A percentile compares a stretch with the other conserved stretches of the same genome.
phyloP scores from a whole-genome alignment of 2,113 vertebrate species.

The Fregetta grallaria region DNA sequence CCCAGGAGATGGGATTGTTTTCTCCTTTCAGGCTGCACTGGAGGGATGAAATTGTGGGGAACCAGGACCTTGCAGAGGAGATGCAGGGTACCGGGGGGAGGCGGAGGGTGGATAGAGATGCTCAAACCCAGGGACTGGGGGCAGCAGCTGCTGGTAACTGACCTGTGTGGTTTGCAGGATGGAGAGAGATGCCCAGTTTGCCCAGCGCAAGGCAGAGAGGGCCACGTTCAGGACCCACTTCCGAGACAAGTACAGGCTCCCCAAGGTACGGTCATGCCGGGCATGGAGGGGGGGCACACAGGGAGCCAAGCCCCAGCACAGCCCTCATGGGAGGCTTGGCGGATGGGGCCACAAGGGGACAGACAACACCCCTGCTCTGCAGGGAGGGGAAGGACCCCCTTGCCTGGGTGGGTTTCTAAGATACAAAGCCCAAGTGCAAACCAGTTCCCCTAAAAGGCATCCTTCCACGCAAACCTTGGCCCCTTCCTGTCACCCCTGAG shows the following conservation, averaged over 20 bases:
- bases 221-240: slow-evolving; percentile 93
- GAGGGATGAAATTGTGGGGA: neutral
- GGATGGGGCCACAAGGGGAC: neutral
- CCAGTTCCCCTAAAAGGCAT: neutral
- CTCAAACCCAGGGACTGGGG: fast-evolving
- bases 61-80: neutral
- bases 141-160: neutral
- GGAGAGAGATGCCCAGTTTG: slow-evolving; percentile 90
- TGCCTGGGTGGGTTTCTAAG: neutral
- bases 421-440: neutral
- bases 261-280: slow-evolving; percentile 80
- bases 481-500: neutral
- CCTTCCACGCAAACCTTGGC: neutral
- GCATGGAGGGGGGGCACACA: fast-evolving
- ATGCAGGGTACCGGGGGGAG: neutral
- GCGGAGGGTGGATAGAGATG: neutral
- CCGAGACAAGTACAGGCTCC: slow-evolving; percentile 92
- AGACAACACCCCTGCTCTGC: too few relatives aligned
- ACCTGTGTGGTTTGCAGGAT: slow-evolving; percentile 70
- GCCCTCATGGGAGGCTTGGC: too few relatives aligned
- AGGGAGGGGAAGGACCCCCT: neutral
- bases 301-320: neutral
- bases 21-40: neutral
- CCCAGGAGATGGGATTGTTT: slow-evolving; percentile 34
- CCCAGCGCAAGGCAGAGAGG: slow-evolving; percentile 94